Base-by-base conservation (phyloP, 2,113 vertebrate genomes). In the Montifringilla adamsi region DNA sequence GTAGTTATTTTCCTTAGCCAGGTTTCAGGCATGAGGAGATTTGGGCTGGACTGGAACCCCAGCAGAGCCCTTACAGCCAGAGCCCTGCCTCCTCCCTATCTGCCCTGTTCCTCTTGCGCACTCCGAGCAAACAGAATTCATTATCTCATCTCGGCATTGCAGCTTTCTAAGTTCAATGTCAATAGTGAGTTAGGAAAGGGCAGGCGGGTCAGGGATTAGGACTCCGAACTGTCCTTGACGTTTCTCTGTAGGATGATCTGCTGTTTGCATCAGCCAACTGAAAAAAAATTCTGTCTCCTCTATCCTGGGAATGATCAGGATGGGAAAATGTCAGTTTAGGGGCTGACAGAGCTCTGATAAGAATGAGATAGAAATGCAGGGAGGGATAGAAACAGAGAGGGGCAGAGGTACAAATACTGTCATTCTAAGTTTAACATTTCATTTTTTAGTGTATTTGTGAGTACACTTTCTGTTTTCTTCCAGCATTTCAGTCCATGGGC, bases 291-390 rank as follows among this genome's bases (percentile, higher is more conserved):
- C 96, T 46, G 70, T 92, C 95, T 97, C 87, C 94, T 87, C 96
- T 98, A 97, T 98, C 98, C 98, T 96, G 96, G 93, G 90, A 97
- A 94, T 97, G 97, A 98, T 98, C 98, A 97, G 97, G 97, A 98
- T 96, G 97, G 97, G 97, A 97, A 98, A 98, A 98, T 98, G 97
- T 98, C 98, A 98, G 90, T 98, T 97, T 96, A 94, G 97, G 97
- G 97, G 97, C 97, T 98, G 98, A 98, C 97, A 98, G 97, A 96
- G 95, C 97, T 97, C 97, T 97, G 98, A 98, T 98, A 98, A 98
- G 97, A 96, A 95, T 28, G 88, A 96, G 92, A 95, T 39, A 84
- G 95, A 96, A 97, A 95, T 77, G 93, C 95, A 96, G 92, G 58
- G 55, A 66, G 39, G 11, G 60, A 63, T 41, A 77, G 53, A 67